phyloP scores from a whole-genome alignment of 2,113 vertebrate species.

The Brachyhypopomus gauderio region DNA sequence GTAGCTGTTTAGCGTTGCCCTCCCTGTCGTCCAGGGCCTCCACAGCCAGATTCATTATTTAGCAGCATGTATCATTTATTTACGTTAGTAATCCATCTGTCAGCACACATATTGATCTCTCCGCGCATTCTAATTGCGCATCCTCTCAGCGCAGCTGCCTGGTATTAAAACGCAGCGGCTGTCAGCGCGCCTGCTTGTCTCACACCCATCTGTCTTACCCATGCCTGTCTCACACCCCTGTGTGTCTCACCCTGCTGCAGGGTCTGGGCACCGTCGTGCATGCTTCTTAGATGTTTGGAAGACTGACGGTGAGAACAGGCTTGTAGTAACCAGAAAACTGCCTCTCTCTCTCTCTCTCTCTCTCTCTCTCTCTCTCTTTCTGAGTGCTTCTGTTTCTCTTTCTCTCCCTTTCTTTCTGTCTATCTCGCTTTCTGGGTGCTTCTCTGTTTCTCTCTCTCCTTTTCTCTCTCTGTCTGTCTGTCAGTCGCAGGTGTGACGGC shows the following conservation, averaged over 20 bases:
- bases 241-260: neutral
- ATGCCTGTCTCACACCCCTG: conserved; percentile 40
- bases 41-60: conserved; percentile 82
- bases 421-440: neutral
- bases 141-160: conserved; percentile 69
- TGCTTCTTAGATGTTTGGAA: conserved; percentile 28
- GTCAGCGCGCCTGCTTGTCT: conserved; percentile 60
- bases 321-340: conserved; percentile 41
- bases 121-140: conserved; percentile 82
- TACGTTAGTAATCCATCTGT: conserved; percentile 86
- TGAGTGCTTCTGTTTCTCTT: neutral
- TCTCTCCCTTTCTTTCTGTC: neutral
- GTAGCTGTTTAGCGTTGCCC: conserved; percentile 57
- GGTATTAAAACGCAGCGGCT: conserved; percentile 74
- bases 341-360: neutral
- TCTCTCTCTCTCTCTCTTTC: conserved; percentile 17
- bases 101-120: conserved; percentile 81
- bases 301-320: conserved; percentile 41
- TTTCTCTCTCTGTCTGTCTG: conserved; percentile 30
- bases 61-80: conserved; percentile 84
- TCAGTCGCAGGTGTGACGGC: conserved; percentile 52
- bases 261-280: neutral
- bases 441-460: conserved; percentile 10
- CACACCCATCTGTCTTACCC: no score
- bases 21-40: conserved; percentile 52